Base-by-base conservation (phyloP, 2,797 vertebrate species). In the Cynopterus sphinx region DNA sequence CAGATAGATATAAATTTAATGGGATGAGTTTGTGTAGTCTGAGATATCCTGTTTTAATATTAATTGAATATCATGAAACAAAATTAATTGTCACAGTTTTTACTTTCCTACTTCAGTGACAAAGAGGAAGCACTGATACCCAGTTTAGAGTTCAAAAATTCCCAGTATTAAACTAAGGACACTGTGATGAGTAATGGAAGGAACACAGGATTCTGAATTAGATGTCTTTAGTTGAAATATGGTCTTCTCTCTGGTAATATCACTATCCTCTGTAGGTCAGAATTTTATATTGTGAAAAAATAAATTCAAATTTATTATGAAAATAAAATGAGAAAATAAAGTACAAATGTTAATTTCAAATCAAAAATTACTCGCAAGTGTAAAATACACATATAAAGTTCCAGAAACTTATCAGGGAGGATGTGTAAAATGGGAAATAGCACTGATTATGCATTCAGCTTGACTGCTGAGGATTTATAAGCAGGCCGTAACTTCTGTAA, bases 251-350 rank as follows among this genome's bases (percentile, higher is more conserved):
- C 70, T 22, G 28, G n/a, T 63, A 53, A 65, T 77, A 39, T 87
- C 41, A 77, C 22, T 71, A 90, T 39, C 19, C 4, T 15, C 22
- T 49, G 9, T 87, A 31, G 53, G 19, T 71, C 61, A 85, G 28
- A 46, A 79, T 71, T 95, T 93, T 92, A 78, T 75, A 70, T 9
- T 9, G 17, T 63, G 28, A 92, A 74, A 59, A 92, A 92, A 91
- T 77, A 63, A 93, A 53, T 70, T 49, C 19, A 87, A 68, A 92
- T 24, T 75, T 84, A 53, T 67, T 84, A 17, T 94, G 36, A 90
- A 92, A 61, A 55, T 67, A 51, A 89, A 91, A 81, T 51, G 39
- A 53, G 28, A 90, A 71, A 82, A 12, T 4, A 51, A 59, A 61
- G 68, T 15, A 28, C 49, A 28, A 89, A 81, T 51, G 63, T 68